Evolutionary conservation across 2,113 vertebrate genomes (phyloP).

Genomic region (Cyphomyrus discorhynchus): DNA sequence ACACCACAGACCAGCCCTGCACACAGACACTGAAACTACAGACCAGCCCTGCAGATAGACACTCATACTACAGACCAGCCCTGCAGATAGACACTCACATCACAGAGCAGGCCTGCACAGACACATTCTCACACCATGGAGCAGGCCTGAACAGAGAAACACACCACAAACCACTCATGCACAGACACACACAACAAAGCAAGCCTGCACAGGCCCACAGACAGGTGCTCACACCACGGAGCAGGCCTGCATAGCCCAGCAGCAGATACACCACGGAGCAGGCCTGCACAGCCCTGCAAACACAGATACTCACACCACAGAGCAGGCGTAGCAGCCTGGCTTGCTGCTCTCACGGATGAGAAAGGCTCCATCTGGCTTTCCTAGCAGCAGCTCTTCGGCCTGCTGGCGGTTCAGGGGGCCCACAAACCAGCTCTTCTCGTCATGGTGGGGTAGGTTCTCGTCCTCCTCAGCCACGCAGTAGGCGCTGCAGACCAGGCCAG

Average conservation of each 20-base stretch:
- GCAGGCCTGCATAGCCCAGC: not conserved
- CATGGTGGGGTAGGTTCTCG: conserved; percentile 80
- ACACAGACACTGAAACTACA: not conserved
- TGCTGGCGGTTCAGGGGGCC: conserved; percentile 84
- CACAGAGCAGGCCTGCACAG: not conserved
- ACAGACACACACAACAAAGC: not conserved
- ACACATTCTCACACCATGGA: not conserved
- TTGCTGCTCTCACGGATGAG: conserved; percentile 87
- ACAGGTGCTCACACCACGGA: not conserved
- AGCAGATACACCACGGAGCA: not conserved
- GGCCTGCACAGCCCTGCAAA: not conserved
- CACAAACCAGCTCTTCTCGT: conserved; percentile 95
- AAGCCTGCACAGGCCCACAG: not conserved
- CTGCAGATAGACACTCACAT: not conserved
- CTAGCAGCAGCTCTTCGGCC: conserved; percentile 87
- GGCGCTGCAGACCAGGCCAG: conserved; percentile 53
- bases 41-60: not conserved
- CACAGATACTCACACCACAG: conserved; percentile 83
- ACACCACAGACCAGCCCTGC: not conserved
- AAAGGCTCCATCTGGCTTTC: conserved; percentile 86
- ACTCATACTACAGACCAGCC: not conserved
- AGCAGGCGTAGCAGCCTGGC: conserved; percentile 94
- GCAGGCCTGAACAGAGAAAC: not conserved
- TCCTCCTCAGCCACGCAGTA: conserved; percentile 78
- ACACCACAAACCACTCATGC: not conserved